phyloP scores from a whole-genome alignment of 2,113 vertebrate species.

The Percopsis transmontana region DNA sequence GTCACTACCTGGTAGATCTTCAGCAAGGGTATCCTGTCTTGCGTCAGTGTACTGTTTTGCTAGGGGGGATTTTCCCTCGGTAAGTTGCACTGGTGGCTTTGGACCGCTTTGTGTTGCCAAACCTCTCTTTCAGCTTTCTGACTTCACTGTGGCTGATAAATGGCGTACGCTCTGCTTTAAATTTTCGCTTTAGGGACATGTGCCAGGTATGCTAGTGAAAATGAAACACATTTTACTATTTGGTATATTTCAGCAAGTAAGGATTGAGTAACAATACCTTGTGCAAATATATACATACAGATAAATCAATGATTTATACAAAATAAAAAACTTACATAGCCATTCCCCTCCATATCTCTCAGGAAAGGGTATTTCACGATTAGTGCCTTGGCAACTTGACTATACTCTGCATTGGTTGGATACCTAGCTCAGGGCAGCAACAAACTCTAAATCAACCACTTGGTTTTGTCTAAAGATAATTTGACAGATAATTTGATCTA shows the following conservation, averaged over 20 bases:
- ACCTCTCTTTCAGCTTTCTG: conserved; percentile 16
- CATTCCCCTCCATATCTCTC: conserved; percentile 25
- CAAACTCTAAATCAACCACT: conserved; percentile 11
- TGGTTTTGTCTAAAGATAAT: conserved; percentile 7
- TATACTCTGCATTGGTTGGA: conserved; percentile 18
- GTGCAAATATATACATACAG: neutral
- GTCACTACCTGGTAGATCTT: conserved; percentile 19
- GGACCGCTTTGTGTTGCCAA: conserved; percentile 2
- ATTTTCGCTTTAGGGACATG: conserved; percentile 25
- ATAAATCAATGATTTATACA: neutral
- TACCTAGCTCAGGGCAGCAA: conserved; percentile 14
- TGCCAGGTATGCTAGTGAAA: conserved; percentile 16
- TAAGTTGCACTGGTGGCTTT: conserved; percentile 8
- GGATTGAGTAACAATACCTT: conserved; percentile 3
- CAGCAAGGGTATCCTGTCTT: conserved; percentile 16
- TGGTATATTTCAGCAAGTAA: conserved; percentile 2
- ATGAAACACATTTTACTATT: conserved; percentile 1
- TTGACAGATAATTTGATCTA: neutral
- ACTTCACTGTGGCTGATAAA: conserved; percentile 16
- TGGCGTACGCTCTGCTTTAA: conserved; percentile 10
- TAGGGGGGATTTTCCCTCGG: conserved; percentile 10
- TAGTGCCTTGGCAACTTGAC: conserved; percentile 6
- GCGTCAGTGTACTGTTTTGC: conserved; percentile 14
- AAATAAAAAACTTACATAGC: conserved; percentile 21
- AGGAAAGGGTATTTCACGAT: conserved; percentile 30